Evolutionary conservation across 2,113 vertebrate species (phyloP).

Genomic region (Syngnathus floridae): DNA sequence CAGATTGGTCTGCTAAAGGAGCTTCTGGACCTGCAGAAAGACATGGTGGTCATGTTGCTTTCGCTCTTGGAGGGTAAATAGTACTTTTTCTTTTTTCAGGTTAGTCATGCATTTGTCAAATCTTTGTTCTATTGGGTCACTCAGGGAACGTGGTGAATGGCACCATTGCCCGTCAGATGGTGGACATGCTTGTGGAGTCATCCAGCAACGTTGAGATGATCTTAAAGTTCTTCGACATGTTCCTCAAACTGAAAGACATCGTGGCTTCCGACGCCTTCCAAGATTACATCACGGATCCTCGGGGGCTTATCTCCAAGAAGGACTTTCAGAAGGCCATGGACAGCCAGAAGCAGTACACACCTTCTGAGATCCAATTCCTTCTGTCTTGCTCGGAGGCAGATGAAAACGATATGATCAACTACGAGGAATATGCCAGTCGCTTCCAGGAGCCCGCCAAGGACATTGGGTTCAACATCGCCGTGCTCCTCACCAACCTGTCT

Average conservation of each 20-base stretch:
- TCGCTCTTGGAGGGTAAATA: constrained; percentile 83
- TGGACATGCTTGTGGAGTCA: constrained; percentile 97
- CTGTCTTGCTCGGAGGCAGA: constrained; percentile 91
- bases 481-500: constrained; percentile 86
- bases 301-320: constrained; percentile 94
- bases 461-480: constrained; percentile 94
- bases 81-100: not conserved
- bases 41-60: constrained; percentile 97
- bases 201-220: constrained; percentile 98
- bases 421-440: constrained; percentile 84
- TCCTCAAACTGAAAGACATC: constrained; percentile 95
- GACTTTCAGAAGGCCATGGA: constrained; percentile 99
- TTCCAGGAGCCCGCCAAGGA: constrained; percentile 93
- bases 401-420: constrained; percentile 96
- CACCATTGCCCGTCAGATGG: constrained; percentile 95
- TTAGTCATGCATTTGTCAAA: not conserved
- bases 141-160: constrained; percentile 93
- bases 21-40: constrained; percentile 91
- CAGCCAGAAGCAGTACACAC: constrained; percentile 90
- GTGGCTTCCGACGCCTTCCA: constrained; percentile 89
- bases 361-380: constrained; percentile 91
- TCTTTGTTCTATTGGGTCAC: constrained; percentile 13
- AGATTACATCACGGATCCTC: constrained; percentile 84
- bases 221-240: constrained; percentile 98
- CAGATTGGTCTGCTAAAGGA: constrained; percentile 92